Evolutionary conservation across 2,888 invertebrate genomes (phyloP), one percentile per base, ranked within the genome.

Genomic region (Melieria omissa): DNA sequence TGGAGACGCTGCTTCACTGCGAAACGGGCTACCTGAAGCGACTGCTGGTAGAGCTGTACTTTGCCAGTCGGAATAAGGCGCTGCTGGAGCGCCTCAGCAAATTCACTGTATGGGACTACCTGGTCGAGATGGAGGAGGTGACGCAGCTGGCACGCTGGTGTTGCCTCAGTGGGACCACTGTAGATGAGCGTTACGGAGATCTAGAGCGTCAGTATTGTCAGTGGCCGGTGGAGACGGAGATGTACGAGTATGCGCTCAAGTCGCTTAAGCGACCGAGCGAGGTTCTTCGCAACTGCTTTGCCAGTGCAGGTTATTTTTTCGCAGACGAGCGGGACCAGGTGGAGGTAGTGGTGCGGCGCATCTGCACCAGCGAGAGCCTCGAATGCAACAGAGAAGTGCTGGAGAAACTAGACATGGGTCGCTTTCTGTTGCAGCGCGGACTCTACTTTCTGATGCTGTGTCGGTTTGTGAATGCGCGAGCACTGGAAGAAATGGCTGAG

Each of bases 241-340:
- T 87, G 87, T 85, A 81, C 71, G 82, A 82, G 7, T 82, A 82
- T 70, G 86, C 82, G 3, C 7, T 83, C 46, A 78, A 78, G 41
- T 78, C 80, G 6, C 62, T 85, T 16, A 55, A 77, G 47, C 61
- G 77, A 16, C 81, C 84, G 0, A 78, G 80, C 7, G 84, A 85
- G 62, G 73, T 78, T 0, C 72, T 86, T 4, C 78, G 84, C 6
- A 85, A 87, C 73, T 80, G 78, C 54, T 85, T 87, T 73, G 85
- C 84, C 0, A 71, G 73, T 0, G 80, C 90, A 78, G 93, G 93
- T 0, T 88, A 92, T 78, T 91, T 93, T 68, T 89, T 89, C 73
- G 86, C 88, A 12, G 86, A 88, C 69, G 93, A 94, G 82, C 86
- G 86, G 46, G 85, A 85, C 10, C 87, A 91, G 81, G 83, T 92